These are phyloP conservation scores for Petromus typicus DNA, from an alignment of 2,113 vertebrate species.

Conservation along the genomic window DNA sequence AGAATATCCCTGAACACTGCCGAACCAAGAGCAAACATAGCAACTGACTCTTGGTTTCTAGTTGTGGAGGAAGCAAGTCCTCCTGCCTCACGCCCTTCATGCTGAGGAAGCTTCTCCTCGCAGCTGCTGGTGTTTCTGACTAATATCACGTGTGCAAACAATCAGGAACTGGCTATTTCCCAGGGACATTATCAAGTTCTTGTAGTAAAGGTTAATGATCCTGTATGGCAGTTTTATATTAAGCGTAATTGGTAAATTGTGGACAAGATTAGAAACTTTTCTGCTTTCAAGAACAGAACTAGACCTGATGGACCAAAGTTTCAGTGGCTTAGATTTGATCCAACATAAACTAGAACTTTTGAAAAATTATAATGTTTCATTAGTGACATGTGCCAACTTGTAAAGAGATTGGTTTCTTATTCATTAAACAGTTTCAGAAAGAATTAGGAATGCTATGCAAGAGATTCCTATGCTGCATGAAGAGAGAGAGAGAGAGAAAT, in stretches of 20 bases:
- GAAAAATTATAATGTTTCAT: not conserved
- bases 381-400: not conserved
- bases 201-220: conserved; percentile 61
- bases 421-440: conserved; percentile 40
- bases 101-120: not conserved
- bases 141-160: conserved; percentile 15
- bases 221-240: conserved; percentile 32
- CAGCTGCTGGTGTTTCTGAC: conserved; percentile 31
- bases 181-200: conserved; percentile 46
- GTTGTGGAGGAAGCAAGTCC: not conserved
- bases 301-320: not conserved
- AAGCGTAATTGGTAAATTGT: not conserved
- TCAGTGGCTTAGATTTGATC: conserved; percentile 13
- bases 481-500: conserved; percentile 17
- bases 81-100: not conserved
- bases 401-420: conserved; percentile 35
- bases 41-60: not conserved
- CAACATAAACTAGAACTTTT: conserved; percentile 44
- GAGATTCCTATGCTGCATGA: not conserved
- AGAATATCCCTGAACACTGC: not conserved
- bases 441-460: not conserved
- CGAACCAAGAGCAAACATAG: not conserved
- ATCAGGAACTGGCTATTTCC: conserved; percentile 22
- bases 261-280: not conserved
- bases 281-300: conserved; percentile 44